Percentiles rank a stretch among this genome's conserved stretches.
phyloP scores from a whole-genome alignment of 2,113 vertebrate genomes.

The Callocephalon fimbriatum region DNA sequence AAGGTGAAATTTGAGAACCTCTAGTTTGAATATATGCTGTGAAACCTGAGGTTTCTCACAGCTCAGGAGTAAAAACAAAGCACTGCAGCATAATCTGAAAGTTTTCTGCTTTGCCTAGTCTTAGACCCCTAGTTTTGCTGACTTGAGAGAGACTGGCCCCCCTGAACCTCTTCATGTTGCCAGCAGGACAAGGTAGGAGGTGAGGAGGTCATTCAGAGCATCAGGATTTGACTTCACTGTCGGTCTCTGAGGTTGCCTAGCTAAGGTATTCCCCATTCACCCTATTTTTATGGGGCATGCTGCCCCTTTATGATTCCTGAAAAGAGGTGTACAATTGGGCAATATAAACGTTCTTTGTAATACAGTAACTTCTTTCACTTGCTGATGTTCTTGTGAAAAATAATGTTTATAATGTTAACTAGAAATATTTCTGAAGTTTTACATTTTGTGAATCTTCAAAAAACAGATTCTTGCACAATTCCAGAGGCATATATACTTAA shows the following conservation, averaged over 20 bases:
- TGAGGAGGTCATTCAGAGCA: neutral
- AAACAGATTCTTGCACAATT: neutral
- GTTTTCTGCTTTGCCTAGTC: neutral
- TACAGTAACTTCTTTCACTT: neutral
- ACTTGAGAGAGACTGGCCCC: too few relatives aligned
- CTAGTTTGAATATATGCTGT: neutral
- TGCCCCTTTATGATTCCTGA: neutral
- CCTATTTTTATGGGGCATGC: neutral
- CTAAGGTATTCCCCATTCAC: neutral
- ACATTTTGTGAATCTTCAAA: neutral
- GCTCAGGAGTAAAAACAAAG: neutral
- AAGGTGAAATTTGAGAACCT: neutral
- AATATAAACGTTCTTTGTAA: neutral
- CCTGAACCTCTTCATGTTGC: neutral
- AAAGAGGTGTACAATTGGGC: neutral
- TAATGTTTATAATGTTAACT: neutral
- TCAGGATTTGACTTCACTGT: neutral
- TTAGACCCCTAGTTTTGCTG: neutral
- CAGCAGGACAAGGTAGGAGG: neutral
- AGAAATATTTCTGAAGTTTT: neutral
- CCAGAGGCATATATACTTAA: accelerated
- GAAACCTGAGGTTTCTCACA: neutral
- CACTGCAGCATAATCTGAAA: neutral
- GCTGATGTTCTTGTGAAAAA: neutral
- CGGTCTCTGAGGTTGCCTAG: neutral